Evolutionary conservation across 2,888 invertebrate species (phyloP).

Genomic region (Ochropleura leucogaster): DNA sequence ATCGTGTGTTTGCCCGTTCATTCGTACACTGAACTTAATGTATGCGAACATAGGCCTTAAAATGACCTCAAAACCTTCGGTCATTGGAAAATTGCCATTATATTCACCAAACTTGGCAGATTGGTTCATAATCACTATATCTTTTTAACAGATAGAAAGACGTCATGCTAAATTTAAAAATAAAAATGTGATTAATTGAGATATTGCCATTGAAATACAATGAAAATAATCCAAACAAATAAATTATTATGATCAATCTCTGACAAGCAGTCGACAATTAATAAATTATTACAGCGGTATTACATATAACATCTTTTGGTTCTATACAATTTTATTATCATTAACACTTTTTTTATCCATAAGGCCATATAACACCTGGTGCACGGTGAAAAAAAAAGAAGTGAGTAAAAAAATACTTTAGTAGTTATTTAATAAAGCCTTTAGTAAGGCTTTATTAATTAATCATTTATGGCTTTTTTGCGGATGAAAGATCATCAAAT

Average conservation of each 20-base stretch:
- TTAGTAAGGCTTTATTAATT: not conserved
- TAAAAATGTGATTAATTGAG: conserved; percentile 34
- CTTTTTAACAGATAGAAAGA: conserved; percentile 6
- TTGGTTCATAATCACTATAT: not conserved
- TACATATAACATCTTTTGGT: conserved; percentile 10
- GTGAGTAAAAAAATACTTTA: conserved; percentile 9
- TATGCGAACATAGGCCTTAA: conserved; percentile 3
- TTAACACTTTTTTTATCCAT: conserved; percentile 12
- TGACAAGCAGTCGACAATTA: conserved; percentile 45
- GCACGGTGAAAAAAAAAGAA: not conserved
- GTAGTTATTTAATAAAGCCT: too few relatives aligned
- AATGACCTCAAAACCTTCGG: conserved; percentile 3
- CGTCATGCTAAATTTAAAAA: conserved; percentile 1
- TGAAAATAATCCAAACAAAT: conserved; percentile 46
- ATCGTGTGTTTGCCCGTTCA: conserved; percentile 2
- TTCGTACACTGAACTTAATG: conserved; percentile 7
- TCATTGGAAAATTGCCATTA: conserved; percentile 18
- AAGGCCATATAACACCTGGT: conserved; percentile 12
- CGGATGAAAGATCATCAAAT: too few relatives aligned
- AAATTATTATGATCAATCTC: conserved; percentile 50
- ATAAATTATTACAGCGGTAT: conserved; percentile 30
- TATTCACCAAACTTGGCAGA: not conserved
- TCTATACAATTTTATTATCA: conserved; percentile 7
- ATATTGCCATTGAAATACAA: conserved; percentile 17
- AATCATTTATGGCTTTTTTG: not conserved